Evolutionary conservation across 2,888 invertebrate genomes (phyloP), one percentile per base, ranked within the genome.

Genomic region (Drosophila falleni): DNA sequence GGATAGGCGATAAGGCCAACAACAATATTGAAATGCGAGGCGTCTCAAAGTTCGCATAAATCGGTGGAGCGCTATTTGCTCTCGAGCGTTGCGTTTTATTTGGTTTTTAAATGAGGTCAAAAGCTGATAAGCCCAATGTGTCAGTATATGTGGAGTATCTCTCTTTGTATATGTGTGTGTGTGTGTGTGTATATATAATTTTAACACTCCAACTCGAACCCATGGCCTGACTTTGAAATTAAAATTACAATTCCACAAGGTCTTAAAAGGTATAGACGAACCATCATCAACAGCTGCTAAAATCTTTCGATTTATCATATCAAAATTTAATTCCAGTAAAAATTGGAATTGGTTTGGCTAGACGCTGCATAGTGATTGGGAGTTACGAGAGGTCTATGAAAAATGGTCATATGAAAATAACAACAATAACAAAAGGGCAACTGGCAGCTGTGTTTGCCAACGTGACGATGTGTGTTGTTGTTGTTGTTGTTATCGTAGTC

Each of bases 71-170:
- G 51, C 76, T 81, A 42, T 81, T 74, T 69, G 86, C 78, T 80
- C 80, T 70, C 74, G 69, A 56, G 74, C 55, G 56, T 64, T 78
- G 74, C 58, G 64, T 74, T 84, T 75, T 89, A 86, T 88, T 88
- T 88, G 85, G 74, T 77, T 86, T 89, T 86, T 65, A 87, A 86
- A 88, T 89, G 90, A 88, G 85, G 85, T 86, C 85, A 86, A 86
- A 89, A 80, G 90, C 81, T 81, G 89, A 86, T 86, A 86, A 88
- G 80, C 71, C 58, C 10, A 56, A 15, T 39, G n/a, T 42, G 55
- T n/a, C 6, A 10, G 10, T 9, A 19, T 10, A 31, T 31, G 23
- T 11, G n/a, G 23, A n/a, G n/a, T 44, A 23, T 39, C 39, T 66
- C 31, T 31, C 31, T 9, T 6, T 29, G 39, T 51, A 31, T 39